phyloP scores from a whole-genome alignment of 2,888 invertebrate species.

The Andrena trimmerana region DNA sequence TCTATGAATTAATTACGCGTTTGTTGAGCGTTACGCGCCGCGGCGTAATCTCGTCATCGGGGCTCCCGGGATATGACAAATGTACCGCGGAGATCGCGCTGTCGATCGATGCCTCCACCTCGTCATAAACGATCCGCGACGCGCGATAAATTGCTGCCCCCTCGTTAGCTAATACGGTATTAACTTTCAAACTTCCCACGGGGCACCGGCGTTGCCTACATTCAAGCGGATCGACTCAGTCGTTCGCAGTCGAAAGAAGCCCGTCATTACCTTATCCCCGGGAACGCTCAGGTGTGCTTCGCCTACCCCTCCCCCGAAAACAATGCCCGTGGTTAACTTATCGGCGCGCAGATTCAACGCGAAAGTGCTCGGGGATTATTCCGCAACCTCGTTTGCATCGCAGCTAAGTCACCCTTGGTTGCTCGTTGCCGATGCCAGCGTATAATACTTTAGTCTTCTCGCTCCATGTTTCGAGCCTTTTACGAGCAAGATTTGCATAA shows the following conservation, averaged over 20 bases:
- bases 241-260: background rate
- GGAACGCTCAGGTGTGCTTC: background rate
- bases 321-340: background rate
- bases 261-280: conserved; percentile 30
- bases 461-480: background rate
- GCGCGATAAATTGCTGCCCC: conserved; percentile 39
- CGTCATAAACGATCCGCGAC: conserved; percentile 32
- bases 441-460: background rate
- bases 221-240: background rate
- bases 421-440: background rate
- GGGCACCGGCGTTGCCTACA: background rate
- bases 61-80: conserved; percentile 42
- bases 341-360: background rate
- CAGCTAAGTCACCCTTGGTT: background rate
- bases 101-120: conserved; percentile 35
- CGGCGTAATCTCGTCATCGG: conserved; percentile 48
- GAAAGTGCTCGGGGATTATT: background rate
- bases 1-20: conserved; percentile 63
- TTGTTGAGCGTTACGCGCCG: conserved; percentile 30
- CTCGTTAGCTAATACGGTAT: conserved; percentile 51
- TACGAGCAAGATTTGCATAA: background rate
- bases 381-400: conserved; percentile 6
- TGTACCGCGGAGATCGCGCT: conserved; percentile 36
- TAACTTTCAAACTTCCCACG: conserved; percentile 42
- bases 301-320: conserved; percentile 4